Evolutionary conservation across 2,113 vertebrate genomes (phyloP), one percentile per base, ranked within the genome.

Genomic region (Gambusia holbrooki): DNA sequence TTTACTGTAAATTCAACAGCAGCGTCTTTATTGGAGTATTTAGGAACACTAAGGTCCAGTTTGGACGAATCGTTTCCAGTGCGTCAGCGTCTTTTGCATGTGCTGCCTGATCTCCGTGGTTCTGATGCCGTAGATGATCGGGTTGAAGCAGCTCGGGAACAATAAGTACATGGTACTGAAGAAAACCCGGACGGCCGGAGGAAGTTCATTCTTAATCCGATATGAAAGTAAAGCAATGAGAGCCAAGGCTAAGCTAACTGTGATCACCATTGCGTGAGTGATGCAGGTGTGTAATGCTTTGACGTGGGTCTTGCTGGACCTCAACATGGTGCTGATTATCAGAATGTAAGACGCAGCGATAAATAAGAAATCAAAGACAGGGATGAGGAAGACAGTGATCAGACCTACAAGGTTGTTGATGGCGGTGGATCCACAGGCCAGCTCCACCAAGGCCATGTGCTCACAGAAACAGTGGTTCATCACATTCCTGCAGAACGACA

Each of bases 381-480:
- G 19, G 42, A 76, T 61, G 3, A 71, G 11, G 62, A 75, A 32
- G 5, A 81, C 11, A 0, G 30, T 0, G 0, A 51, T 3, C 13
- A 87, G 1, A 0, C 87, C 84, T 0, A 33, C 7, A 37, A 80
- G 22, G 5, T 17, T 86, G 71, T 87, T 89, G 1, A 69, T 0
- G 17, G 71, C 8, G 0, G 77, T 84, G 58, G 33, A 70, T 29
- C 82, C 84, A 37, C 87, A 89, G 35, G 82, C 82, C 71, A 89
- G 30, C 25, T 64, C 33, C 76, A 89, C 87, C 30, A 58, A n/a
- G 51, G 51, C 25, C 51, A 58, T 58, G 25, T 58, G 51, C 22
- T 58, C 51, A 58, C 51, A 89, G 84, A 89, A 84, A 33, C 87
- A 89, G 71, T 87, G 85, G 1, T 68, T 37, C 3, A 82, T 72